Percentiles rank a stretch among this genome's conserved stretches.
These are phyloP conservation scores for Umimayanthus chanpuru DNA, from an alignment of 92 coral and sea anemone genomes.

Conservation along the genomic window DNA sequence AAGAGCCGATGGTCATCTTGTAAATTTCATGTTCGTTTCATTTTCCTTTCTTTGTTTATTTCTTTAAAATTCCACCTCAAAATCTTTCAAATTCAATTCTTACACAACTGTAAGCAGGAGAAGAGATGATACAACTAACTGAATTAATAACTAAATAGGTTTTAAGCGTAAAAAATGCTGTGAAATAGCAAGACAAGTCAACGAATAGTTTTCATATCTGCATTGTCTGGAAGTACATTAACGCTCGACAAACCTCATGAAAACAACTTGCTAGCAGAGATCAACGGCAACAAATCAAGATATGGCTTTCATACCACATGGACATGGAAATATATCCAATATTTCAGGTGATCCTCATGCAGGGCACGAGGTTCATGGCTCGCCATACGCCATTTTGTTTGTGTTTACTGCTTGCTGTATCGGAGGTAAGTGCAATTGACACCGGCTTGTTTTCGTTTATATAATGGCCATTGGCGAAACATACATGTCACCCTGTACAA, in stretches of 20 bases:
- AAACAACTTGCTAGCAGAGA: background rate
- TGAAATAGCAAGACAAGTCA: background rate
- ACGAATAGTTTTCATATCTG: background rate
- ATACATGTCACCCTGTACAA: background rate
- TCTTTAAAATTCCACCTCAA: background rate
- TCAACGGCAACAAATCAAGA: background rate
- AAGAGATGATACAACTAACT: background rate
- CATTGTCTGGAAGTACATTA: conserved; percentile 1
- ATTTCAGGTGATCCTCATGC: conserved; percentile 40
- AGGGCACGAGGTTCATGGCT: conserved; percentile 53
- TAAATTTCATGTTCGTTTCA: background rate
- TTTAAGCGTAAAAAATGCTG: background rate
- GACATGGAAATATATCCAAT: background rate
- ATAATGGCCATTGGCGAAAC: background rate
- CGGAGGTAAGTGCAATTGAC: conserved; percentile 78
- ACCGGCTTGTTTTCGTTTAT: background rate
- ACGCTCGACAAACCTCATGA: background rate
- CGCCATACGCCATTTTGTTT: conserved; percentile 94
- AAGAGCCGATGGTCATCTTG: background rate
- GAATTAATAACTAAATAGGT: background rate
- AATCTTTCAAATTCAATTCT: background rate
- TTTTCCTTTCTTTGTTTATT: background rate
- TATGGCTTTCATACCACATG: background rate
- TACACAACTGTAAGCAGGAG: background rate
- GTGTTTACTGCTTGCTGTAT: conserved; percentile 85